Conservation (phyloP, 2,113 vertebrate species). For the Holacanthus passer region DNA sequence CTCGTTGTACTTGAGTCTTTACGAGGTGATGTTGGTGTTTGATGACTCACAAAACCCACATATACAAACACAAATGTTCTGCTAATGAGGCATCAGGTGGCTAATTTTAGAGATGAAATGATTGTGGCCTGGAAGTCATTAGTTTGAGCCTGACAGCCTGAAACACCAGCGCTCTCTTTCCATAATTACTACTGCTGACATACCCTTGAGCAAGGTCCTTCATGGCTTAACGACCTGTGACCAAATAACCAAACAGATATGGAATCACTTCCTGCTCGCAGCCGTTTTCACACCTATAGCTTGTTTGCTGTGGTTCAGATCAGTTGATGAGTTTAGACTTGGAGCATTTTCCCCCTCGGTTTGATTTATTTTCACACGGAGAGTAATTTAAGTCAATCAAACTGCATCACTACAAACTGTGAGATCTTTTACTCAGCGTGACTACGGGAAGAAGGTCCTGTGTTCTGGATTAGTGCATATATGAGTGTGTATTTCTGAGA, state of each 20-base stretch:
- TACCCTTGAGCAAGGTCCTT: slow-evolving; percentile 49
- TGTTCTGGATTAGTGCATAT: no score
- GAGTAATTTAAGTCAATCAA: no score
- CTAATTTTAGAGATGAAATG: slow-evolving; percentile 26
- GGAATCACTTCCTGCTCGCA: neutral
- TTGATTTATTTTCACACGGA: no score
- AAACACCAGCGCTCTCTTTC: neutral
- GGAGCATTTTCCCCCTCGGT: no score
- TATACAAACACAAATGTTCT: neutral
- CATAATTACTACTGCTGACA: slow-evolving; percentile 50
- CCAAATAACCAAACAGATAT: slow-evolving; percentile 1
- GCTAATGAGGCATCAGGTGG: slow-evolving; percentile 58
- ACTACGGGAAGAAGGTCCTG: no score
- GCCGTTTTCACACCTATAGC: no score
- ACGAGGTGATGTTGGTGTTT: neutral
- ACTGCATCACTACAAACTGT: no score
- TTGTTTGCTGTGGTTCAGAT: no score
- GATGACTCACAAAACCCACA: slow-evolving; percentile 17
- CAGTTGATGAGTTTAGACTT: no score
- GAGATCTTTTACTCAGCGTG: no score
- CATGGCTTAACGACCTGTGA: neutral
- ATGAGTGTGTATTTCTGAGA: no score
- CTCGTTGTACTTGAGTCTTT: neutral
- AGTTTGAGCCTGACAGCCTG: slow-evolving; percentile 22
- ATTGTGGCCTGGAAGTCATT: slow-evolving; percentile 34